phyloP scores from a whole-genome alignment of 2,888 invertebrate genomes.

The Pristionchus japonicus region DNA sequence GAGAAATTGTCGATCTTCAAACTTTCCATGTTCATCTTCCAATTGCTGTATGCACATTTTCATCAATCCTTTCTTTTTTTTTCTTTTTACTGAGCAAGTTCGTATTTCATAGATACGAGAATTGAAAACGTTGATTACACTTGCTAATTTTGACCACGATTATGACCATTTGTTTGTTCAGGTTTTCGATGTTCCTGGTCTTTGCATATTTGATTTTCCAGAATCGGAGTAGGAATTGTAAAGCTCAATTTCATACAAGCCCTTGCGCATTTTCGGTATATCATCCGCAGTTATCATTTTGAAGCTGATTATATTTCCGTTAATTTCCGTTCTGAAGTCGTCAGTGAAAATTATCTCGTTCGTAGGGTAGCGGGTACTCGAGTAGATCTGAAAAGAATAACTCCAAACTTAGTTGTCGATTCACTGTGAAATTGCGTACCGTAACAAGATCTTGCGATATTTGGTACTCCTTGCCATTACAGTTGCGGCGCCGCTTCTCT shows the following conservation, averaged over 20 bases:
- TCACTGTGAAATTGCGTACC: background rate
- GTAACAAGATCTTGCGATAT: background rate
- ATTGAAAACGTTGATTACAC: too few relatives aligned
- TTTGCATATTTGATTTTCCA: background rate
- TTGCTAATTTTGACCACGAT: too few relatives aligned
- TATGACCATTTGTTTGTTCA: too few relatives aligned
- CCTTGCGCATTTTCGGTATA: background rate
- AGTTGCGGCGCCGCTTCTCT: background rate
- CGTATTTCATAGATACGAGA: too few relatives aligned
- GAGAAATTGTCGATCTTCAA: too few relatives aligned
- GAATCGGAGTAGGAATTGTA: background rate
- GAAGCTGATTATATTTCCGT: background rate
- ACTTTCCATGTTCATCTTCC: too few relatives aligned
- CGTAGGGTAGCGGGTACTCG: background rate
- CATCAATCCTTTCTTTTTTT: too few relatives aligned
- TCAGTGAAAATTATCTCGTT: background rate
- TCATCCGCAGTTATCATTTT: background rate
- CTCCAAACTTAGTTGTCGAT: background rate
- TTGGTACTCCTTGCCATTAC: background rate
- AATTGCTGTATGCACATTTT: too few relatives aligned
- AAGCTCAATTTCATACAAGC: background rate
- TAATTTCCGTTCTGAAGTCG: background rate
- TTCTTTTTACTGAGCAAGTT: too few relatives aligned
- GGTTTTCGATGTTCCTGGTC: too few relatives aligned
- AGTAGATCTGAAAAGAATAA: background rate